Evolutionary conservation across 2,113 vertebrate genomes (phyloP).

Genomic region (Argyrosomus japonicus): DNA sequence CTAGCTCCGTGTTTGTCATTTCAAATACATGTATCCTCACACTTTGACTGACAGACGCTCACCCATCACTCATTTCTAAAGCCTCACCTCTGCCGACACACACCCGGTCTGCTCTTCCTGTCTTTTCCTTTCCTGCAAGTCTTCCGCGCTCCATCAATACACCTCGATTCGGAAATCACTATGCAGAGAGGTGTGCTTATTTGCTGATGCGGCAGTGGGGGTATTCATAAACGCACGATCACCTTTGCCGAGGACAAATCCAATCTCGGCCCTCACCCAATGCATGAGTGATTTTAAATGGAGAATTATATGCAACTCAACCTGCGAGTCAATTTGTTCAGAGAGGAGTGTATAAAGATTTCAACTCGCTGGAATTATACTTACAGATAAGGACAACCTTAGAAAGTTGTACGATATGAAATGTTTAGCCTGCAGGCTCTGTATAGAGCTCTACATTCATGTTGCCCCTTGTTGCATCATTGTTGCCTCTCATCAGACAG

Average conservation of each 20-base stretch:
- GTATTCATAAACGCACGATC: constrained; percentile 38
- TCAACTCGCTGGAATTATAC: constrained; percentile 1
- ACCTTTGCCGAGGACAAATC: constrained; percentile 32
- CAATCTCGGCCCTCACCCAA: constrained; percentile 1
- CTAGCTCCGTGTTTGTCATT: not conserved
- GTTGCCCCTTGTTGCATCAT: constrained; percentile 69
- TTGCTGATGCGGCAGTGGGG: constrained; percentile 10
- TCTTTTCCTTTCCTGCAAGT: not conserved
- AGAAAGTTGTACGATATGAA: not conserved
- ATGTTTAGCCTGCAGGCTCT: constrained; percentile 29
- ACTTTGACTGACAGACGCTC: constrained; percentile 28
- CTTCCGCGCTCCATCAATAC: not conserved
- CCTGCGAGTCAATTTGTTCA: constrained; percentile 8
- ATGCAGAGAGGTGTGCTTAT: constrained; percentile 15
- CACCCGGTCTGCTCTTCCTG: not conserved
- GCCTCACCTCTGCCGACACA: constrained; percentile 17
- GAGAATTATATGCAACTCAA: constrained; percentile 23
- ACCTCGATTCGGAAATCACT: constrained; percentile 26
- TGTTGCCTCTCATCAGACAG: constrained; percentile 51
- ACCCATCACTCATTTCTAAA: constrained; percentile 17
- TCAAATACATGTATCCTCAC: not conserved
- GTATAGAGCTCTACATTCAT: not conserved
- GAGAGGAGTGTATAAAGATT: constrained; percentile 1
- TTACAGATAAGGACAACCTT: constrained; percentile 1
- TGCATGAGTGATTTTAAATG: constrained; percentile 30